These are phyloP conservation scores for Octonoba sinensis DNA, from an alignment of 2,888 invertebrate species.

Conservation along the genomic window DNA sequence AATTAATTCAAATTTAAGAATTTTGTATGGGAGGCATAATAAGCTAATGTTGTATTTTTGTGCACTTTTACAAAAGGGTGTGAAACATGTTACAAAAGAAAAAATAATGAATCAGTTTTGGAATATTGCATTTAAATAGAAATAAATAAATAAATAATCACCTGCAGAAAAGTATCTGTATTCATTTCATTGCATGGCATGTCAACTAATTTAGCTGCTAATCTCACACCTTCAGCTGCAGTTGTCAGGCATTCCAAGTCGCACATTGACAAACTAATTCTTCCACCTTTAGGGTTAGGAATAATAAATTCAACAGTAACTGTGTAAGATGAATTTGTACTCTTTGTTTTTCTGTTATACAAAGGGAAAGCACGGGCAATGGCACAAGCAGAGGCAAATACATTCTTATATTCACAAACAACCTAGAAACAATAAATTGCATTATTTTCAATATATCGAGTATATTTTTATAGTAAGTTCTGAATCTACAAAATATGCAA, in stretches of 20 bases:
- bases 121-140: too few species aligned
- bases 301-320: constrained; percentile 76
- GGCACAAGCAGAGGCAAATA: constrained; percentile 84
- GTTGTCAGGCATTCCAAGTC: constrained; percentile 73
- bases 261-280: constrained; percentile 71
- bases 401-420: constrained; percentile 83
- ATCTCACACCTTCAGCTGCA: constrained; percentile 74
- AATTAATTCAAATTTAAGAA: too few species aligned
- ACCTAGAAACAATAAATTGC: constrained; percentile 74
- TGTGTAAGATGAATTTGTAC: constrained; percentile 66
- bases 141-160: constrained; percentile 69
- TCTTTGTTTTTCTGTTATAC: constrained; percentile 78
- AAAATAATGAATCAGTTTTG: too few species aligned
- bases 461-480: too few species aligned
- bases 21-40: too few species aligned
- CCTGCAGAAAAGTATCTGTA: constrained; percentile 83
- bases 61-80: too few species aligned
- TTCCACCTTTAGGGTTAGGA: constrained; percentile 68
- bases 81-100: too few species aligned
- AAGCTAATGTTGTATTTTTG: too few species aligned
- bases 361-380: constrained; percentile 85
- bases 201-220: constrained; percentile 86
- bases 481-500: too few species aligned
- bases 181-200: constrained; percentile 88
- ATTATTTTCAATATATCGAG: neutral